A percentile compares a stretch with the other conserved stretches of the same genome.
Conservation (phyloP, 2,797 vertebrate genomes). For the Anabacerthia variegaticeps region DNA sequence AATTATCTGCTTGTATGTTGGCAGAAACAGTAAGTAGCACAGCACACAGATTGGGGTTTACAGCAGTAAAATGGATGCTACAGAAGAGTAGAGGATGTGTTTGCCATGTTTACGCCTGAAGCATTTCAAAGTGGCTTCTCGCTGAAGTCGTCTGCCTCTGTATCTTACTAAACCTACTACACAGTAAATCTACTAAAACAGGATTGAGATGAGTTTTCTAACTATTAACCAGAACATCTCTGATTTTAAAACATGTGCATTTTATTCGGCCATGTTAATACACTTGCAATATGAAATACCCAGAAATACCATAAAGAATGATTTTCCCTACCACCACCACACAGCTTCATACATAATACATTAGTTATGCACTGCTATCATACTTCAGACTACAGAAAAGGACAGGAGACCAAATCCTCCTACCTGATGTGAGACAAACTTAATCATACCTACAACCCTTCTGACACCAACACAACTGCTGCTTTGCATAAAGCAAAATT, state of each 20-base stretch:
- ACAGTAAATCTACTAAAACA: conserved; percentile 37
- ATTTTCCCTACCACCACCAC: conserved; percentile 8
- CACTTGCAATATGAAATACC: conserved; percentile 14
- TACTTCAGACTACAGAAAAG: conserved; percentile 23
- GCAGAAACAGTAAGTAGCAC: neutral
- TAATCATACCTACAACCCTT: conserved; percentile 13
- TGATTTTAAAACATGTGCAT: conserved; percentile 38
- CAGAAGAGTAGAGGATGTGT: neutral
- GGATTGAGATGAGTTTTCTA: conserved; percentile 32
- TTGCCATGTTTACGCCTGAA: conserved; percentile 1
- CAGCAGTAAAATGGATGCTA: neutral
- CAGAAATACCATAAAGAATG: conserved; percentile 23
- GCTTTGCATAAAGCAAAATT: conserved; percentile 19
- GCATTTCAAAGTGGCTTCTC: conserved; percentile 14
- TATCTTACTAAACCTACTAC: neutral
- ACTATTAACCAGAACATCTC: conserved; percentile 22
- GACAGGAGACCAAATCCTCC: conserved; percentile 38
- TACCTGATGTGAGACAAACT: conserved; percentile 2
- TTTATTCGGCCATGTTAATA: conserved; percentile 32
- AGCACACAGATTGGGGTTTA: neutral
- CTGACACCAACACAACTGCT: neutral
- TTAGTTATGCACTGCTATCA: conserved; percentile 7
- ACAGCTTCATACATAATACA: conserved; percentile 53
- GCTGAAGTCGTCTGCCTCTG: neutral
- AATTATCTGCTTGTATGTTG: neutral